Conservation (phyloP, 2,888 invertebrate species). For the Epinotia demarniana region DNA sequence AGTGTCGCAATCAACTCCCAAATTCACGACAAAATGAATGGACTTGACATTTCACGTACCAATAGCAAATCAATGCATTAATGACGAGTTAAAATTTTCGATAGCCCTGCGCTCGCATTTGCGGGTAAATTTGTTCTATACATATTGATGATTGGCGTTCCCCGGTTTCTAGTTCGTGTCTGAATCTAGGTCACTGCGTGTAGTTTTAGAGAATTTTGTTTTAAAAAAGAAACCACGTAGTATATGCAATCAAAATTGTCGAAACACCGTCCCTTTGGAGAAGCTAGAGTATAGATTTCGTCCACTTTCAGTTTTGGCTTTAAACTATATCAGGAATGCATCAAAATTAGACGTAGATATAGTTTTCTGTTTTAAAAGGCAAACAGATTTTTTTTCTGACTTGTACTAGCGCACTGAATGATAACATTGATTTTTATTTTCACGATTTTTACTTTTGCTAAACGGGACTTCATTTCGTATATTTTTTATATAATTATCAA, state of each 20-base stretch:
- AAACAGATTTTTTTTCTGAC: not conserved
- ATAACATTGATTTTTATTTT: not conserved
- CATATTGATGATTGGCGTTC: slow-evolving; percentile 28
- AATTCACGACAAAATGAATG: slow-evolving; percentile 5
- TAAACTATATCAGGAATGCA: not conserved
- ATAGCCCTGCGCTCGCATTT: not conserved
- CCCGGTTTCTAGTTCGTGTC: not conserved
- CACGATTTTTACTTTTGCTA: no score
- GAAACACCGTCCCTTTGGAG: slow-evolving; percentile 10
- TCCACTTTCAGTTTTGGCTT: not conserved
- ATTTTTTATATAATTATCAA: no score
- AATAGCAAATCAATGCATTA: slow-evolving; percentile 19
- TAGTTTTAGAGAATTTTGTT: slow-evolving; percentile 31
- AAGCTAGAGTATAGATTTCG: slow-evolving; percentile 7
- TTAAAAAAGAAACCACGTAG: slow-evolving; percentile 33
- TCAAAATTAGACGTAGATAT: not conserved
- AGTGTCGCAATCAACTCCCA: not conserved
- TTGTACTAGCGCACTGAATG: not conserved
- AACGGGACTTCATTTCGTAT: no score
- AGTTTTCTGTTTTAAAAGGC: not conserved
- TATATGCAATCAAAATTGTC: slow-evolving; percentile 32
- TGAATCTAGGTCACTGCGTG: slow-evolving; percentile 22
- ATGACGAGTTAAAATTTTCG: slow-evolving; percentile 5
- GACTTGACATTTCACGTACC: slow-evolving; percentile 12
- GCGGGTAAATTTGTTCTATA: slow-evolving; percentile 18